A percentile compares a stretch with the other conserved stretches of the same genome.
Conservation (phyloP, 1,140 invertebrate genomes). For the Drosophila rufa region DNA sequence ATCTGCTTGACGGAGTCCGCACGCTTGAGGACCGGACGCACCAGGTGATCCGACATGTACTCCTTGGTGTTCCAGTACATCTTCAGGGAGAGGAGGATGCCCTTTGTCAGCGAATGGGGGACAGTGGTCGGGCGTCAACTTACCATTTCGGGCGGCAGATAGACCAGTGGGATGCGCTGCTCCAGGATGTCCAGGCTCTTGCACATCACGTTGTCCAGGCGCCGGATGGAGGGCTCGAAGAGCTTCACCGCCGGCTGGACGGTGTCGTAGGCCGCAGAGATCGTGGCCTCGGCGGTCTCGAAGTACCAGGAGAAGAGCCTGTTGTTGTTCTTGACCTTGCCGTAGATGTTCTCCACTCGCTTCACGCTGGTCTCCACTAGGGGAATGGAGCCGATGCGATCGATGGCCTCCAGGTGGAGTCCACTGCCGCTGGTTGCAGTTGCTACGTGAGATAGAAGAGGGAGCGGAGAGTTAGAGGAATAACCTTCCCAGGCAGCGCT, state of each 20-base stretch:
- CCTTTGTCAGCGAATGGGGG: slow-evolving; percentile 50
- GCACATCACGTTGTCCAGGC: slow-evolving; percentile 91
- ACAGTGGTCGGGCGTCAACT: slow-evolving; percentile 64
- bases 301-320: slow-evolving; percentile 90
- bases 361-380: slow-evolving; percentile 90
- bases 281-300: slow-evolving; percentile 89
- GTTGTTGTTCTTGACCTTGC: slow-evolving; percentile 88
- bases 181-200: slow-evolving; percentile 92
- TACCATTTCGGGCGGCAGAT: slow-evolving; percentile 91
- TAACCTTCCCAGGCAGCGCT: not conserved
- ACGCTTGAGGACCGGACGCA: slow-evolving; percentile 89
- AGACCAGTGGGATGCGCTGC: slow-evolving; percentile 90
- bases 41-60: slow-evolving; percentile 89
- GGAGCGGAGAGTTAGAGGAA: slow-evolving; percentile 3
- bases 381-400: slow-evolving; percentile 89
- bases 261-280: slow-evolving; percentile 88
- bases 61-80: slow-evolving; percentile 91
- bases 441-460: slow-evolving; percentile 29
- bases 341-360: slow-evolving; percentile 89
- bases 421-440: slow-evolving; percentile 68
- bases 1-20: slow-evolving; percentile 92
- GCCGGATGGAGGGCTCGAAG: slow-evolving; percentile 89
- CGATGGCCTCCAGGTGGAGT: slow-evolving; percentile 88
- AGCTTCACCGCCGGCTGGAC: slow-evolving; percentile 89
- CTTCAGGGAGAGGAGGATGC: slow-evolving; percentile 85